A percentile compares a stretch with the other conserved stretches of the same genome.
Evolutionary conservation across 2,797 vertebrate genomes (phyloP).

Genomic region (Picus viridis): DNA sequence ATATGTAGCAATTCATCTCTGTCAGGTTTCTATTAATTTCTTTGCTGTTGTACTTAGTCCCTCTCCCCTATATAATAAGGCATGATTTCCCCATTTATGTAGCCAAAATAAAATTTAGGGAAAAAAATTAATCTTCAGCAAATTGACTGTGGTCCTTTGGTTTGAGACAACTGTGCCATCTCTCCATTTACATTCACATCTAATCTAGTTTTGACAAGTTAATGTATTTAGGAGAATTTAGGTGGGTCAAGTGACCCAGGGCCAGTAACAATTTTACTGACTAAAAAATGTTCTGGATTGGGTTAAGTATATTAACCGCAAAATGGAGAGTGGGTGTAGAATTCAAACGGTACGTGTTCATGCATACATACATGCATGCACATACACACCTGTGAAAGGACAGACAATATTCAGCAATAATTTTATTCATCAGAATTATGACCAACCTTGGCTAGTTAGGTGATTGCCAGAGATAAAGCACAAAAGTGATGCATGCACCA

Average conservation of each 20-base stretch:
- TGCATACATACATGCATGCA: background rate
- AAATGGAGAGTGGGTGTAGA: background rate
- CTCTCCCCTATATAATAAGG: constrained; percentile 54
- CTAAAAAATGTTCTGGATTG: constrained; percentile 31
- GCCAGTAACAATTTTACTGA: background rate
- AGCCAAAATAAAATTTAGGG: constrained; percentile 36
- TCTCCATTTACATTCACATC: constrained; percentile 56
- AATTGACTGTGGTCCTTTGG: constrained; percentile 54
- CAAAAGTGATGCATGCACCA: background rate
- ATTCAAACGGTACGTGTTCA: background rate
- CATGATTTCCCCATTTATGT: constrained; percentile 64
- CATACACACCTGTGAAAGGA: background rate
- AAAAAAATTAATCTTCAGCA: constrained; percentile 30
- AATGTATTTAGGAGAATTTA: constrained; percentile 54
- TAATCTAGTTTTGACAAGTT: constrained; percentile 68
- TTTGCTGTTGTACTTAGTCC: constrained; percentile 71
- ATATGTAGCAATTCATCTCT: constrained; percentile 77
- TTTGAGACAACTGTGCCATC: constrained; percentile 60
- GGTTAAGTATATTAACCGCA: background rate
- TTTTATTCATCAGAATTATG: background rate
- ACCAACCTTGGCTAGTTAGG: background rate
- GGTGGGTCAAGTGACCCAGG: background rate
- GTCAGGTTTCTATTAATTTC: constrained; percentile 78
- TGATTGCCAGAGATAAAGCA: background rate
- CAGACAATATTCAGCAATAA: background rate